Evolutionary conservation across 2,113 vertebrate species (phyloP), one percentile per base, ranked within the genome.

Genomic region (Emydura subglobosa): DNA sequence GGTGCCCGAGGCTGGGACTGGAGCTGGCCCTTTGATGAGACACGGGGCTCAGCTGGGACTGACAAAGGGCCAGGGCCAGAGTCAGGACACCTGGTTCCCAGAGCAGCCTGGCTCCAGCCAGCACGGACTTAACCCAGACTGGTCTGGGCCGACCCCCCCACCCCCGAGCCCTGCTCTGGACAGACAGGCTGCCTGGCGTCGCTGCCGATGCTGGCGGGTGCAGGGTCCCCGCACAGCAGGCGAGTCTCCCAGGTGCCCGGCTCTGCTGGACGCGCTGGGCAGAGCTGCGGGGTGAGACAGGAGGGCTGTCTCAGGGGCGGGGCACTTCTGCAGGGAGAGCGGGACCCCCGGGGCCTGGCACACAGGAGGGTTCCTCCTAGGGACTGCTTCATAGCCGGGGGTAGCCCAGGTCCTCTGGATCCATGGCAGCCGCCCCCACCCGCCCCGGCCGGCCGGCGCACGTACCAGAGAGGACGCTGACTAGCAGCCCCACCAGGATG

Each of bases 391-490:
- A 34, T 2, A 65, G 34, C 61, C 34, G 16, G 14, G 61, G 59
- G 59, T 31, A 61, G 59, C 59, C 59, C 59, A 16, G 59, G 10
- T 16, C 59, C 29, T 61, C 59, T 57, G 55, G 55, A 27, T 57
- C 55, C 55, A 27, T 10, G 55, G 65, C 13, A 68, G 65, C 65
- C 65, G 29, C 59, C 12, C 13, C 10, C 24, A 10, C 25, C 3
- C 29, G 29, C 0, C 1, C 86, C 29, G n/a, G 9, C 6, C 1
- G 29, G 49, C 27, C 1, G 3, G 0, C 24, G 29, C 79, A 88
- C 97, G 85, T 88, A 99, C 99, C 99, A 0, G 99, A 99, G 59
- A 99, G 96, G 34, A 99, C 91, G 95, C 99, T 99, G 98, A 99
- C 98, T 42, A 99, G 57, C 59, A 99, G 98, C 53, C 99, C 99